Conservation (phyloP, 2,888 invertebrate species). For the Thecocarcelia acutangulata region DNA sequence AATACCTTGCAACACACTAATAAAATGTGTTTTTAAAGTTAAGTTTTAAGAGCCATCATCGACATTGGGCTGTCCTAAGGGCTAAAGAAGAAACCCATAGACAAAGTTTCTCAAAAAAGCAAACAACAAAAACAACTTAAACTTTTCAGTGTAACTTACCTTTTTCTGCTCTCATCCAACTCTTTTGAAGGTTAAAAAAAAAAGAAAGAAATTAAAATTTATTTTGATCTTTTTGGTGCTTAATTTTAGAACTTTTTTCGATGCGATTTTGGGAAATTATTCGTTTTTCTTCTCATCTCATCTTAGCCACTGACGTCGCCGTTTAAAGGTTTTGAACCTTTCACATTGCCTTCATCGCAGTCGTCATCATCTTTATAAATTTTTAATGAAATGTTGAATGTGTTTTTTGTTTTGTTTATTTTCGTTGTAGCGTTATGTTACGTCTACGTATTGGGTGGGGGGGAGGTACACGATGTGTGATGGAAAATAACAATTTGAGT, state of each 20-base stretch:
- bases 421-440: slow-evolving; percentile 45
- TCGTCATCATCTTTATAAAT: slow-evolving; percentile 57
- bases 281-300: slow-evolving; percentile 19
- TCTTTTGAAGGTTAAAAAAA: background rate
- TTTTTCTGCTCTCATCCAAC: slow-evolving; percentile 28
- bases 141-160: slow-evolving; percentile 34
- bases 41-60: slow-evolving; percentile 50
- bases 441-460: slow-evolving; percentile 37
- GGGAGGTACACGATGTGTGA: slow-evolving; percentile 20
- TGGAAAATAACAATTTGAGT: slow-evolving; percentile 46
- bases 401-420: slow-evolving; percentile 18
- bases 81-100: slow-evolving; percentile 36
- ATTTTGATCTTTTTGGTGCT: slow-evolving; percentile 24
- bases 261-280: slow-evolving; percentile 16
- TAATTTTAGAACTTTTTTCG: slow-evolving; percentile 36
- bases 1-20: slow-evolving; percentile 17
- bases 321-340: slow-evolving; percentile 30
- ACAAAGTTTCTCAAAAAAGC: slow-evolving; percentile 50
- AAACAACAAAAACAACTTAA: slow-evolving; percentile 4
- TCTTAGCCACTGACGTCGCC: slow-evolving; percentile 12
- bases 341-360: slow-evolving; percentile 1
- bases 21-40: slow-evolving; percentile 46
- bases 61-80: slow-evolving; percentile 17
- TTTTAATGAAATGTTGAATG: slow-evolving; percentile 65
- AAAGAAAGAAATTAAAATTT: slow-evolving; percentile 40